Percentiles rank a stretch among this genome's conserved stretches.
These are phyloP conservation scores for Mactra quadrangularis DNA, from an alignment of 1,140 invertebrate species.

Conservation along the genomic window DNA sequence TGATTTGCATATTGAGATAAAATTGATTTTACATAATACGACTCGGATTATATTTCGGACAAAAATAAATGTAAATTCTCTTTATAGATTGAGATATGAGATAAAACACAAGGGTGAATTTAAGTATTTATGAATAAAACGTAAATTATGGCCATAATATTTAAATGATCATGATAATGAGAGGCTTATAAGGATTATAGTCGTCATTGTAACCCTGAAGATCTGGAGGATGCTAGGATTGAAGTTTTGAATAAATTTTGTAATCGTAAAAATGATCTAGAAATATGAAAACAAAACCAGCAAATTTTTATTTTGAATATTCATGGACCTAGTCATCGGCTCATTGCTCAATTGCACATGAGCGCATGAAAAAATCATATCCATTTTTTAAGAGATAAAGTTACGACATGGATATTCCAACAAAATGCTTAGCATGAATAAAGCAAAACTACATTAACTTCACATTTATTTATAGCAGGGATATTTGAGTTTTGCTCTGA, in stretches of 20 bases:
- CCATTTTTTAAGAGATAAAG: too few relatives aligned
- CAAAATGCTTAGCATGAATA: too few relatives aligned
- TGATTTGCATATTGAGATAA: slow-evolving; percentile 63
- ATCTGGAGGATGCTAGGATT: background rate
- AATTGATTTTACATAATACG: slow-evolving; percentile 65
- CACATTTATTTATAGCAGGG: too few relatives aligned
- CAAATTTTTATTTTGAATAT: too few relatives aligned
- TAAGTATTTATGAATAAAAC: slow-evolving; percentile 58
- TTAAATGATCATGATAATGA: slow-evolving; percentile 46
- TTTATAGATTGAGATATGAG: slow-evolving; percentile 15
- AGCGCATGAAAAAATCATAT: too few relatives aligned
- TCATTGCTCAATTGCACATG: too few relatives aligned
- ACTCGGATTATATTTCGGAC: slow-evolving; percentile 55
- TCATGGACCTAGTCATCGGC: too few relatives aligned
- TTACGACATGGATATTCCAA: too few relatives aligned
- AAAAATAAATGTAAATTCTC: slow-evolving; percentile 61
- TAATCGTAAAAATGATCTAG: slow-evolving; percentile 20
- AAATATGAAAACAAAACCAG: slow-evolving; percentile 35
- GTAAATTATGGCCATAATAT: slow-evolving; percentile 41
- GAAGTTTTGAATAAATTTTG: slow-evolving; percentile 29
- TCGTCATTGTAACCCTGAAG: background rate
- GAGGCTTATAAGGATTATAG: slow-evolving; percentile 28
- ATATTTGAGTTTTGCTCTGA: too few relatives aligned
- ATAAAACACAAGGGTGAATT: slow-evolving; percentile 42
- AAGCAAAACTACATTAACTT: too few relatives aligned